Conservation (phyloP, 2,888 invertebrate genomes). For the Eilema depressum region DNA sequence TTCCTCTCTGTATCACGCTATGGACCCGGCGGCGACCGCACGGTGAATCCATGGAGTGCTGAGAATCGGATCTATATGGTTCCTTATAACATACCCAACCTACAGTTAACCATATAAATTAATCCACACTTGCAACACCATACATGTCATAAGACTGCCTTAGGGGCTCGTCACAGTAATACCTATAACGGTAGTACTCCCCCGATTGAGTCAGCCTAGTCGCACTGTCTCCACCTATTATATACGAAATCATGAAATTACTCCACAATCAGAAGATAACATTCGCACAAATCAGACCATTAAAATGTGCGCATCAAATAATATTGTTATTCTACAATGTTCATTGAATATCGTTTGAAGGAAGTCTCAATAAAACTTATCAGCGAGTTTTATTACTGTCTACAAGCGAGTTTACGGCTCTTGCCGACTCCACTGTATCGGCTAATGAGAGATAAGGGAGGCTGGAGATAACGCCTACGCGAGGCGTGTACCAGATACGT, state of each 20-base stretch:
- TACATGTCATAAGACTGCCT: too few relatives aligned
- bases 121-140: too few relatives aligned
- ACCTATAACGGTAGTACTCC: too few relatives aligned
- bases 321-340: constrained; percentile 42
- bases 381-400: constrained; percentile 65
- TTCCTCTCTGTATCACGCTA: too few relatives aligned
- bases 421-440: constrained; percentile 54
- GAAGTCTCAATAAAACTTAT: constrained; percentile 61
- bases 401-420: constrained; percentile 59
- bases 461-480: constrained; percentile 32
- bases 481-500: constrained; percentile 10
- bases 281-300: constrained; percentile 31
- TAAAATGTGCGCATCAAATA: constrained; percentile 47
- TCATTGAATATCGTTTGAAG: constrained; percentile 48
- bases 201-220: too few relatives aligned
- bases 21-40: too few relatives aligned
- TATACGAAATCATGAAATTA: not conserved
- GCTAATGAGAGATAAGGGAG: constrained; percentile 69
- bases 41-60: too few relatives aligned
- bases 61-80: too few relatives aligned
- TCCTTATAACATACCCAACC: too few relatives aligned
- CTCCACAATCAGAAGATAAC: constrained; percentile 14
- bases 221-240: not conserved
- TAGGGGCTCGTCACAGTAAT: too few relatives aligned
- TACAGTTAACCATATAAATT: too few relatives aligned